Percentiles rank a stretch among this genome's conserved stretches.
Evolutionary conservation across 1,140 invertebrate genomes (phyloP).

Genomic region (Agrilus planipennis): DNA sequence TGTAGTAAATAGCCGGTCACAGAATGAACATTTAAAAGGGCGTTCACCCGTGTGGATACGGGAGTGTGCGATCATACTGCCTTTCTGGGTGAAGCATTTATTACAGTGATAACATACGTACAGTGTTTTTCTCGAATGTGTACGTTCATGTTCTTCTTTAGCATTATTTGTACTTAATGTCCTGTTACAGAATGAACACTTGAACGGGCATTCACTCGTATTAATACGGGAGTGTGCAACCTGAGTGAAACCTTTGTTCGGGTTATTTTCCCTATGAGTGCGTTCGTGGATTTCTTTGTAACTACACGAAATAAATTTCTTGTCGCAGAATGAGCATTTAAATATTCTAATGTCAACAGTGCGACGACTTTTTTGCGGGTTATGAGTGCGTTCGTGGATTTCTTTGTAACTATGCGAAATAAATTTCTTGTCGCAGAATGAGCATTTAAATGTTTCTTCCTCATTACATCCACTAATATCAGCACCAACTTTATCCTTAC

Average conservation of each 20-base stretch:
- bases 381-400: too few species aligned
- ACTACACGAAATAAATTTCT: neutral
- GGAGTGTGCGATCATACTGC: neutral
- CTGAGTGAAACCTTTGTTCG: slow-evolving; percentile 19
- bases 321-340: slow-evolving; percentile 3
- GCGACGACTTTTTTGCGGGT: too few species aligned
- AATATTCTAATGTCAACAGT: too few species aligned
- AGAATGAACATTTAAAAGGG: too few species aligned
- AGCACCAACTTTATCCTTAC: too few species aligned
- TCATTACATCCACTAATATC: too few species aligned
- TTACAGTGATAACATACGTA: slow-evolving; percentile 18
- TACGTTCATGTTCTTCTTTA: too few species aligned
- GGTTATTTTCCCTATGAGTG: slow-evolving; percentile 34
- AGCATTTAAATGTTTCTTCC: slow-evolving; percentile 2
- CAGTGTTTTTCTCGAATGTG: slow-evolving; percentile 18
- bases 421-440: slow-evolving; percentile 3
- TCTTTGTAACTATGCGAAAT: neutral
- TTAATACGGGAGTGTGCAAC: slow-evolving; percentile 6
- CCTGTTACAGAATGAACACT: slow-evolving; percentile 3
- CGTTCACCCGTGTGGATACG: too few species aligned
- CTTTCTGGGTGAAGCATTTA: neutral
- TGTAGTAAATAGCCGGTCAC: too few species aligned
- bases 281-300: slow-evolving; percentile 14
- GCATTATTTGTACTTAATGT: too few species aligned
- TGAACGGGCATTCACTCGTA: slow-evolving; percentile 39